Evolutionary conservation across 2,888 invertebrate species (phyloP).

Genomic region (Amblyjoppa proteus): DNA sequence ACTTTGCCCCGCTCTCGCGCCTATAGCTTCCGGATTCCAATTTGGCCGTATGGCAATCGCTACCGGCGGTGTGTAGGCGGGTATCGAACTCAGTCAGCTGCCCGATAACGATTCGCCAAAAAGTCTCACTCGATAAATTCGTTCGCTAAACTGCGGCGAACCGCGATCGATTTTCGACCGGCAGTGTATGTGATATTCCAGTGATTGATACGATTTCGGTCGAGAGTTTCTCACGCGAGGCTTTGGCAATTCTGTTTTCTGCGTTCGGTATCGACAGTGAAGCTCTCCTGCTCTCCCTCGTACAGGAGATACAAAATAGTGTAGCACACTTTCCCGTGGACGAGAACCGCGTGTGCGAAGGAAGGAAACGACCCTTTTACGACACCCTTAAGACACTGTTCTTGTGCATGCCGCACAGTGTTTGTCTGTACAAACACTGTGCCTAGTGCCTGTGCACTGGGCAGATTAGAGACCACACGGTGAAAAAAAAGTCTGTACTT

Average conservation of each 20-base stretch:
- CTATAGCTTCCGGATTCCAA: slow-evolving; percentile 37
- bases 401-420: too few relatives aligned
- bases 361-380: too few relatives aligned
- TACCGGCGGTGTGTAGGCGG: neutral
- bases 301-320: neutral
- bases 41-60: slow-evolving; percentile 56
- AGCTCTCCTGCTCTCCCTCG: neutral
- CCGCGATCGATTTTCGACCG: slow-evolving; percentile 14
- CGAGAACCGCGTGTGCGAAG: too few relatives aligned
- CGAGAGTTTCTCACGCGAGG: neutral
- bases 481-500: too few relatives aligned
- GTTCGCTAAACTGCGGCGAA: slow-evolving; percentile 29
- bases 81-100: slow-evolving; percentile 27
- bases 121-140: slow-evolving; percentile 27
- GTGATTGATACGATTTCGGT: neutral
- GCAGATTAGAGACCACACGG: too few relatives aligned
- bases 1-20: slow-evolving; percentile 9
- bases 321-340: neutral
- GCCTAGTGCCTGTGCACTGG: too few relatives aligned
- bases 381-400: too few relatives aligned
- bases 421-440: too few relatives aligned
- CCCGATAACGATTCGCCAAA: slow-evolving; percentile 35
- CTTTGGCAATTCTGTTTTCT: neutral
- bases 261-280: neutral
- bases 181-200: neutral